phyloP scores from a whole-genome alignment of 2,888 invertebrate species.

The Drosophila villosipedis region DNA sequence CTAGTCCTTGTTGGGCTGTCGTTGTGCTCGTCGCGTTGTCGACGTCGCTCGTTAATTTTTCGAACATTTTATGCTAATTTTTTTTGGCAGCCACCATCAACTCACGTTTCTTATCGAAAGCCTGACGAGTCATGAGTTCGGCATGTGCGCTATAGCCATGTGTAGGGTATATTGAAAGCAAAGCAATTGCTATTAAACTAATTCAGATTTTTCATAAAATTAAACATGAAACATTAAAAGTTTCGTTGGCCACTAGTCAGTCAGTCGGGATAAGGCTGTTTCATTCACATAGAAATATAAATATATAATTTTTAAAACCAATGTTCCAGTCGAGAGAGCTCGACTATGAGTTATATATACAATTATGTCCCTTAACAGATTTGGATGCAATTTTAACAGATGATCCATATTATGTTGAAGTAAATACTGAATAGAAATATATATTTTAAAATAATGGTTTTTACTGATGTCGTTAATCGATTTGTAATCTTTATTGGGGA shows the following conservation, averaged over 20 bases:
- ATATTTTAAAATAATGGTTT: not conserved
- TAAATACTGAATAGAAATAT: not conserved
- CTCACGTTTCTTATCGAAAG: slow-evolving; percentile 42
- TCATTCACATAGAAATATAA: not conserved
- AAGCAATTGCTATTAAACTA: not conserved
- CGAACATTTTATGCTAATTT: slow-evolving; percentile 75
- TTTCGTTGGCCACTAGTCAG: not conserved
- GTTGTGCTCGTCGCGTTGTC: slow-evolving; percentile 38
- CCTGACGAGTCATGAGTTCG: slow-evolving; percentile 38
- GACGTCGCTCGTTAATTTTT: slow-evolving; percentile 73
- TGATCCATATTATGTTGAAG: too few relatives aligned
- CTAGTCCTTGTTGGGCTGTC: slow-evolving; percentile 7
- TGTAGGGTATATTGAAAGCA: slow-evolving; percentile 8
- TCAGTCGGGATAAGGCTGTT: not conserved
- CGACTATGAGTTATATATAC: not conserved
- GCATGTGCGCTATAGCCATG: slow-evolving; percentile 38
- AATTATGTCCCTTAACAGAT: not conserved
- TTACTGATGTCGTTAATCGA: not conserved
- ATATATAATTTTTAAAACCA: not conserved
- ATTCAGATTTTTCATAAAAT: not conserved
- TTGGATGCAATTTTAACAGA: not conserved
- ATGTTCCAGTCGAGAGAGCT: not conserved
- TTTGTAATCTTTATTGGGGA: not conserved
- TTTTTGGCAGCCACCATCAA: slow-evolving; percentile 56
- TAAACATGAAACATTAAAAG: not conserved